Conservation (phyloP, 2,797 vertebrate species). For the Esox masquinongy region DNA sequence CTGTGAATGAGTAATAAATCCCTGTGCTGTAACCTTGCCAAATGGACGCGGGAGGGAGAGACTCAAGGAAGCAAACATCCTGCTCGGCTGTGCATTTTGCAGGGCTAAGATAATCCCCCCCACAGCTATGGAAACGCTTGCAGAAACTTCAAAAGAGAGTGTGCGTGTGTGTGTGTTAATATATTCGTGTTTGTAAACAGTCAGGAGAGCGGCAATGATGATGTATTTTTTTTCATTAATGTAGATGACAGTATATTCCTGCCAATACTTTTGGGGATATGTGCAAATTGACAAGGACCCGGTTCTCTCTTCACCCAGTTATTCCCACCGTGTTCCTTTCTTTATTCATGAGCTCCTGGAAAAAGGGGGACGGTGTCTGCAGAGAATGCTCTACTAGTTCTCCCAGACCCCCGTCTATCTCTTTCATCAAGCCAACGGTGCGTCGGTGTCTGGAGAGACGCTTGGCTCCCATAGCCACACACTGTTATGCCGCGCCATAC, state of each 20-base stretch:
- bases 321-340: neutral
- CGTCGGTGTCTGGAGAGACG: neutral
- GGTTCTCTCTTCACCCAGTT: neutral
- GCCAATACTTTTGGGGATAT: neutral
- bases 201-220: neutral
- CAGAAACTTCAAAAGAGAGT: conserved; percentile 3
- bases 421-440: neutral
- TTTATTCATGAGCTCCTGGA: neutral
- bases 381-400: neutral
- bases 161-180: neutral
- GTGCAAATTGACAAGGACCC: neutral
- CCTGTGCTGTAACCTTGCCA: neutral
- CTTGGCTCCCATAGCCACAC: neutral
- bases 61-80: neutral
- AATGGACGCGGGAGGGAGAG: neutral
- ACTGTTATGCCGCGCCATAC: neutral
- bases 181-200: neutral
- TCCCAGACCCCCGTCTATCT: neutral
- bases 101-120: neutral
- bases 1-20: neutral
- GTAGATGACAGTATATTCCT: neutral
- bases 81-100: neutral
- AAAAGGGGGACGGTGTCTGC: neutral
- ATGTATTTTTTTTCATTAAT: neutral
- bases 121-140: conserved; percentile 4